A percentile compares a stretch with the other conserved stretches of the same genome.
These are phyloP conservation scores for Phorcus lineatus DNA, from an alignment of 2,888 invertebrate genomes.

Conservation along the genomic window DNA sequence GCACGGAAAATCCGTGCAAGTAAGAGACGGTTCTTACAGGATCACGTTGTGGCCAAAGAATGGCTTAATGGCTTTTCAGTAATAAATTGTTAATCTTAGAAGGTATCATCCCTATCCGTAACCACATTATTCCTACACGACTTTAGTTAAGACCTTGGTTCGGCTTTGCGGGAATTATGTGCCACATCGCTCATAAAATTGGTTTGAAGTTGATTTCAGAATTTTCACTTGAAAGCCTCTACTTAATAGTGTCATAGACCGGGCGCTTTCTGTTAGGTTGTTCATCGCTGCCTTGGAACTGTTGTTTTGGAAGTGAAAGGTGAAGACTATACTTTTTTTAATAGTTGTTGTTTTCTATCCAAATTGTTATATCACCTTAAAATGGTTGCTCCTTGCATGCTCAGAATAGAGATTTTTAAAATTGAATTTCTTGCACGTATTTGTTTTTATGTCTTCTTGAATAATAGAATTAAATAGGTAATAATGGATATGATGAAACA, in stretches of 20 bases:
- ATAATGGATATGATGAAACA: too few relatives aligned
- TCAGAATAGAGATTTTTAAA: too few relatives aligned
- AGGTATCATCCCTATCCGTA: background rate
- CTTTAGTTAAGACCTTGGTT: background rate
- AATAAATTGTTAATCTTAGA: conserved; percentile 18
- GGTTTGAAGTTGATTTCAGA: conserved; percentile 9
- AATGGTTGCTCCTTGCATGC: too few relatives aligned
- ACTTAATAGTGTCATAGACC: background rate
- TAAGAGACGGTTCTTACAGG: background rate
- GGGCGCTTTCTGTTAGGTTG: background rate
- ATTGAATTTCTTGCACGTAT: too few relatives aligned
- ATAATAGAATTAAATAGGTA: too few relatives aligned
- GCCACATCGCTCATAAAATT: background rate
- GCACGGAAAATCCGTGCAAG: background rate
- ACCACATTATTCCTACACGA: conserved; percentile 9
- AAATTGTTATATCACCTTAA: too few relatives aligned
- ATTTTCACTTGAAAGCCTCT: background rate
- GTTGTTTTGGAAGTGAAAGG: too few relatives aligned
- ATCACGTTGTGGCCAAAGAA: background rate
- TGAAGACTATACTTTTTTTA: too few relatives aligned
- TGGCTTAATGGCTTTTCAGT: conserved; percentile 6
- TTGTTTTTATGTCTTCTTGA: too few relatives aligned
- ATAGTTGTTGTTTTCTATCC: too few relatives aligned
- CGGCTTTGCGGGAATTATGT: background rate
- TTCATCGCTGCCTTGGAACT: too few relatives aligned